A percentile compares a stretch with the other conserved stretches of the same genome.
phyloP scores from a whole-genome alignment of 37 sponge, comb jelly and placozoan species.

The Chondrosia reniformis region DNA sequence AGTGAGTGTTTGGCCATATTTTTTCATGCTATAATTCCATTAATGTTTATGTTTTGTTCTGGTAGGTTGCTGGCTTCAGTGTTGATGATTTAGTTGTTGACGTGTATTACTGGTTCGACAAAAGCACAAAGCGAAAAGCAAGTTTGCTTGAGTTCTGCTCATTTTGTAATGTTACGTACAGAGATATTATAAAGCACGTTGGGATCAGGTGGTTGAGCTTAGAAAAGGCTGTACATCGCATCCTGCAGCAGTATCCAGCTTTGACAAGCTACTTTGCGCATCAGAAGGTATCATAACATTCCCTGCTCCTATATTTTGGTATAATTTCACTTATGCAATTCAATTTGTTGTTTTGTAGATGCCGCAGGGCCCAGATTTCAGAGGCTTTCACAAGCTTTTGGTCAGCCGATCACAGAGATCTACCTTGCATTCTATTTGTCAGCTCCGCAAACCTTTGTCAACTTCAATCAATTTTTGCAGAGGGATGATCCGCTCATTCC shows the following conservation, averaged over 20 bases:
- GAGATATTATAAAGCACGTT: conserved; percentile 47
- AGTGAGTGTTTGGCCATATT: conserved; percentile 6
- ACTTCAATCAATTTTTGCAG: conserved; percentile 31
- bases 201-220: conserved; percentile 41
- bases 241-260: conserved; percentile 34
- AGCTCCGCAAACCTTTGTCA: conserved; percentile 21
- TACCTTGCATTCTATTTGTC: conserved; percentile 34
- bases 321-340: background rate
- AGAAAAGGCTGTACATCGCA: conserved; percentile 27
- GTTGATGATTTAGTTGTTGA: conserved; percentile 50
- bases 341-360: background rate
- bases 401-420: conserved; percentile 34
- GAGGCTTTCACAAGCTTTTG: conserved; percentile 2
- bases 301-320: background rate
- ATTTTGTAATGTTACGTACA: conserved; percentile 32
- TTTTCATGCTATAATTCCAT: background rate
- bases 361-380: conserved; percentile 3
- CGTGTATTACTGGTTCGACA: conserved; percentile 42
- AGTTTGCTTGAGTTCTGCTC: conserved; percentile 28
- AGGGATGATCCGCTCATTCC: conserved; percentile 36
- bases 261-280: conserved; percentile 35
- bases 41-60: background rate
- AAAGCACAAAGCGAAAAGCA: conserved; percentile 46
- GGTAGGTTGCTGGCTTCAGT: conserved; percentile 24
- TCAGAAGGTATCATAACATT: background rate